phyloP scores from a whole-genome alignment of 2,113 vertebrate genomes.

The Plecturocebus donacophilus region DNA sequence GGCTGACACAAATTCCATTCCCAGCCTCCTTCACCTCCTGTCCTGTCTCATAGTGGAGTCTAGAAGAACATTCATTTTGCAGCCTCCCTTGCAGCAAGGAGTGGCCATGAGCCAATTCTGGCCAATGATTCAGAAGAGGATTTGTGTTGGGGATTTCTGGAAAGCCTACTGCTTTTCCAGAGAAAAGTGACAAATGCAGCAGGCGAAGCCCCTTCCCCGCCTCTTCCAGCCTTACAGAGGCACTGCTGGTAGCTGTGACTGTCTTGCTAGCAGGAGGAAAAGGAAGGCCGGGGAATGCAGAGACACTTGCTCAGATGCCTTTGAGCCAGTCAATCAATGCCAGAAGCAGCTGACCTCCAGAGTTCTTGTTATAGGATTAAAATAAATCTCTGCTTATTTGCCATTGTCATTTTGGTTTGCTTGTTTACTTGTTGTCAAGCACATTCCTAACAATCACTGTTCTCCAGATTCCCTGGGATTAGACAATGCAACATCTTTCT shows the following conservation, averaged over 20 bases:
- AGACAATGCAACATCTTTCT: background rate
- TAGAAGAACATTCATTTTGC: background rate
- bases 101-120: background rate
- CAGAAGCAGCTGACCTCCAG: conserved; percentile 33
- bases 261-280: background rate
- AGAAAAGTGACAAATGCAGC: background rate
- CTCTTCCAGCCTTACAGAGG: background rate
- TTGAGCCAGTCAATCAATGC: background rate
- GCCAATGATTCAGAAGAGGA: background rate
- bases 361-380: background rate
- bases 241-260: background rate
- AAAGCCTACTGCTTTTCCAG: background rate
- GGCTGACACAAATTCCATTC: background rate
- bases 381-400: background rate
- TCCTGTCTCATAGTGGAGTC: background rate
- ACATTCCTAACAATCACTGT: background rate
- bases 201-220: background rate
- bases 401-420: background rate
- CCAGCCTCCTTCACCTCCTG: background rate
- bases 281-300: background rate
- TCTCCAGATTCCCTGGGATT: background rate
- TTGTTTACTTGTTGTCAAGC: conserved; percentile 8
- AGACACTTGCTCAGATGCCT: background rate
- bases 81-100: background rate
- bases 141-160: background rate